These are phyloP conservation scores for Mylabris sibirica DNA, from an alignment of 2,888 invertebrate species.

Conservation along the genomic window DNA sequence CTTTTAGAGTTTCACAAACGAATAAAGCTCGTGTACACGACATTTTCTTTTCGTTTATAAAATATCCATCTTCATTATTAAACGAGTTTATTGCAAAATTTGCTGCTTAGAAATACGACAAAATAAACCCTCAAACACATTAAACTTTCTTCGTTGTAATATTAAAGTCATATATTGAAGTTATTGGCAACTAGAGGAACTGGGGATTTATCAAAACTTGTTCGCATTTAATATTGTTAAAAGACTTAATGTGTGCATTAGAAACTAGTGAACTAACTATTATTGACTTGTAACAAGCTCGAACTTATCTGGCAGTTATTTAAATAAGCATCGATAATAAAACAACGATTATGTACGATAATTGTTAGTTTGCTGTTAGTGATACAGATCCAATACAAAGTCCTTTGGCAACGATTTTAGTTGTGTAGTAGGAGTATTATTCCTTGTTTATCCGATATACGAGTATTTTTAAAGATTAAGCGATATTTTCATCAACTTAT, in stretches of 20 bases:
- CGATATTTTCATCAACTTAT: not conserved
- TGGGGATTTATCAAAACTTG: not conserved
- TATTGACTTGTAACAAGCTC: not conserved
- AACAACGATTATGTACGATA: not conserved
- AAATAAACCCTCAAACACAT: no score
- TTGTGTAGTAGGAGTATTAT: not conserved
- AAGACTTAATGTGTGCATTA: not conserved
- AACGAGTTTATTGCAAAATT: no score
- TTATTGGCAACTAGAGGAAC: not conserved
- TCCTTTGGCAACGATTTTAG: not conserved
- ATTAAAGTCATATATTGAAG: not conserved
- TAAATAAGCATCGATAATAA: not conserved
- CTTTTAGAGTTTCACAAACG: no score
- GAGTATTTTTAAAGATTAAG: not conserved
- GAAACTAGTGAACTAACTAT: not conserved
- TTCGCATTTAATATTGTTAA: not conserved
- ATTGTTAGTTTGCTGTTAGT: not conserved
- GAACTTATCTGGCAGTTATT: not conserved
- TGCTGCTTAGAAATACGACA: not conserved
- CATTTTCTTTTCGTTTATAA: not conserved
- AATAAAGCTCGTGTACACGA: not conserved
- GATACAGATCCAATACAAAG: not conserved
- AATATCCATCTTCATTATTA: not conserved
- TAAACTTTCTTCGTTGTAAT: not conserved
- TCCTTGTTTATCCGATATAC: not conserved